phyloP scores from a whole-genome alignment of 2,888 invertebrate genomes.

The Podabrus alpinus region DNA sequence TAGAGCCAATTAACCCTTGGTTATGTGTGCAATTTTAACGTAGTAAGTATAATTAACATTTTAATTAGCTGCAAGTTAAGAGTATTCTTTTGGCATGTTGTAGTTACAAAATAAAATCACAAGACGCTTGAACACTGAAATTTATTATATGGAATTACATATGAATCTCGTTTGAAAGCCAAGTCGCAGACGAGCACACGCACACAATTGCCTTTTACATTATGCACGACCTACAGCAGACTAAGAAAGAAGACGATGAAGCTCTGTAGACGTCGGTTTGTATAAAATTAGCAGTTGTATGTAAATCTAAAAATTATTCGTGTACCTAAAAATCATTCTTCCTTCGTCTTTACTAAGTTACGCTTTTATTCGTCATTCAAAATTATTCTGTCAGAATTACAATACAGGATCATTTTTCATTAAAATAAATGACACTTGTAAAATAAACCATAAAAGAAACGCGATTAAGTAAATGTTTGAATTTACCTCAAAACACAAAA shows the following conservation, averaged over 20 bases:
- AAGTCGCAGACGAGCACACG: constrained; percentile 13
- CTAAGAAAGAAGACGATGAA: neutral
- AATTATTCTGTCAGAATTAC: neutral
- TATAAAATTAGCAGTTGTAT: neutral
- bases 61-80: neutral
- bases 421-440: neutral
- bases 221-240: constrained; percentile 20
- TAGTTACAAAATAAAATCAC: neutral
- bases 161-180: constrained; percentile 5
- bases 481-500: neutral
- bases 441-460: neutral
- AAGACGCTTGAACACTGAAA: neutral
- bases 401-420: neutral
- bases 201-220: constrained; percentile 19
- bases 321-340: neutral
- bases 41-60: neutral
- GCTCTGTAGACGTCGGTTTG: neutral
- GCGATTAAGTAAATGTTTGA: neutral
- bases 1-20: neutral
- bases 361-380: neutral
- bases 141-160: constrained; percentile 3
- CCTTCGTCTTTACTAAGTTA: neutral
- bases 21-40: neutral
- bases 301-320: neutral
- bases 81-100: neutral